phyloP scores from a whole-genome alignment of 2,797 vertebrate genomes.

The Ceryle rudis region DNA sequence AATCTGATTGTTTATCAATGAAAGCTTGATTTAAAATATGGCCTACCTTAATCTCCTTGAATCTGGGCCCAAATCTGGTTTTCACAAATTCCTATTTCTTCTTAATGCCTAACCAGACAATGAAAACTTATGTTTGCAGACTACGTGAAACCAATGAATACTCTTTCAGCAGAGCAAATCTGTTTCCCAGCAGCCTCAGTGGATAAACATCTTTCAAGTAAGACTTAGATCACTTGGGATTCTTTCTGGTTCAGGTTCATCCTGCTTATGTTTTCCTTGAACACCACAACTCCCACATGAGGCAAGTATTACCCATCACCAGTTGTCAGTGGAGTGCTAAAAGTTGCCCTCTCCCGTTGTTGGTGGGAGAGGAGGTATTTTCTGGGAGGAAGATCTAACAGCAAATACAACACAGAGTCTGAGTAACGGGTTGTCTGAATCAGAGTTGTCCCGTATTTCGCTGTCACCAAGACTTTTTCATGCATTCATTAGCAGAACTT shows the following conservation, averaged over 20 bases:
- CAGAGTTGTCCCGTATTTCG: not conserved
- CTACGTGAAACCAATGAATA: not conserved
- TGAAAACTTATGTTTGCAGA: not conserved
- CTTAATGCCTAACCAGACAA: not conserved
- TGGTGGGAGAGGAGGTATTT: not conserved
- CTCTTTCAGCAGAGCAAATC: accelerated
- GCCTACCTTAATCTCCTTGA: not conserved
- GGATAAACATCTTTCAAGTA: not conserved
- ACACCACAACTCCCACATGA: not conserved
- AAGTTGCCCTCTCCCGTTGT: not conserved
- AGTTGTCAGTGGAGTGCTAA: not conserved
- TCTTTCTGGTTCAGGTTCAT: not conserved
- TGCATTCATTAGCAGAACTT: not conserved
- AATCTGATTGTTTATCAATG: not conserved
- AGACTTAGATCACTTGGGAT: not conserved
- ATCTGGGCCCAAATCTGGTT: not conserved
- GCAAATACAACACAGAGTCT: not conserved
- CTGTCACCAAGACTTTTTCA: not conserved
- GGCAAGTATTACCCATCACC: not conserved
- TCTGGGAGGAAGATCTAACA: not conserved
- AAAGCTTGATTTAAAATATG: not conserved
- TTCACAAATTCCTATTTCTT: not conserved
- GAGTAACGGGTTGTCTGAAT: not conserved
- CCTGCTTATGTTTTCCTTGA: not conserved
- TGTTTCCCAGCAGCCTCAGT: not conserved